Conservation (phyloP, 2,888 invertebrate genomes). For the Eupithecia vulgata region DNA sequence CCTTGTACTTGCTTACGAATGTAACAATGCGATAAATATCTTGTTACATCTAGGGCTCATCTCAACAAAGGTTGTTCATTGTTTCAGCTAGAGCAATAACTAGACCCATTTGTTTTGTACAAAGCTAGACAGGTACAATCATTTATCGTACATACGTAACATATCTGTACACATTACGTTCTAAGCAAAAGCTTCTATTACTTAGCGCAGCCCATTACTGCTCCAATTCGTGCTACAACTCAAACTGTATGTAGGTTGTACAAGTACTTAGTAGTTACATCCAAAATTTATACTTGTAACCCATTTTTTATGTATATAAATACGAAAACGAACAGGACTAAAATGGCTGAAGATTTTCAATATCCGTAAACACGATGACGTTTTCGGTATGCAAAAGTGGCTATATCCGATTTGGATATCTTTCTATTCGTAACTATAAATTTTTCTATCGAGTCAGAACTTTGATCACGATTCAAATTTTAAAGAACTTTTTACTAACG, state of each 20-base stretch:
- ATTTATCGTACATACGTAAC: slow-evolving; percentile 2
- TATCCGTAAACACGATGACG: background rate
- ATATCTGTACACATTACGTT: slow-evolving; percentile 5
- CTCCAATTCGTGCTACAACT: slow-evolving; percentile 11
- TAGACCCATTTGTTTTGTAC: background rate
- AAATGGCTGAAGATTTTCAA: background rate
- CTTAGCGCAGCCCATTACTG: slow-evolving; percentile 11
- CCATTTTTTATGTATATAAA: background rate
- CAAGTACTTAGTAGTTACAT: background rate
- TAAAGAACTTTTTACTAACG: background rate
- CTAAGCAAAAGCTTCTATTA: slow-evolving; percentile 10
- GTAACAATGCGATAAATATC: background rate
- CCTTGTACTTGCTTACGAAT: too few relatives aligned
- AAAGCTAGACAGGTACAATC: slow-evolving; percentile 7
- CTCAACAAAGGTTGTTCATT: background rate
- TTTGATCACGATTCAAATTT: background rate
- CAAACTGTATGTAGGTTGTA: slow-evolving; percentile 3
- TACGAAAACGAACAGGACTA: too few relatives aligned
- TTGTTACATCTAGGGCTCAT: background rate
- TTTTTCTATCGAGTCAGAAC: background rate
- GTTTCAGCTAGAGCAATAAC: background rate
- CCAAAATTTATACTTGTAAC: background rate
- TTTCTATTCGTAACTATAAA: background rate
- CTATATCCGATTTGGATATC: background rate
- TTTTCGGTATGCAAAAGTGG: background rate